Percentiles rank a stretch among this genome's conserved stretches.
phyloP scores from a whole-genome alignment of 2,888 invertebrate species.

The Incurvaria masculella region DNA sequence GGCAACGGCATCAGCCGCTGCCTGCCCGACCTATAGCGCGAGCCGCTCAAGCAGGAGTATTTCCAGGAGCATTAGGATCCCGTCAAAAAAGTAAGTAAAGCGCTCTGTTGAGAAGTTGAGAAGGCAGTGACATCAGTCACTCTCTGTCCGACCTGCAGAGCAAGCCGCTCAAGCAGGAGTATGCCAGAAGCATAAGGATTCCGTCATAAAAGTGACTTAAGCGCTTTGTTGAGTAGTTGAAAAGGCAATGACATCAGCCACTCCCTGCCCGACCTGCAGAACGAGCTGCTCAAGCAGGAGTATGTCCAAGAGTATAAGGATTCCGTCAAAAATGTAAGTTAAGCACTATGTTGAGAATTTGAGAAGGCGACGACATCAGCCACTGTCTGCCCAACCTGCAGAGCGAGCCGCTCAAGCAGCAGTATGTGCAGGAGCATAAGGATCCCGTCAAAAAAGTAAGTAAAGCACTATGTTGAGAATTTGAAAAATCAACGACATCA shows the following conservation, averaged over 20 bases:
- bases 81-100: too few species aligned
- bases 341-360: too few species aligned
- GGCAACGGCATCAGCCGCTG: too few species aligned
- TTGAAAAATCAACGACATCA: conserved; percentile 70
- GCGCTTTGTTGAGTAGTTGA: too few species aligned
- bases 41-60: conserved; percentile 64
- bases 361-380: conserved; percentile 72
- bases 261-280: conserved; percentile 71
- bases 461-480: too few species aligned
- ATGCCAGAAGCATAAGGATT: conserved; percentile 66
- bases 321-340: conserved; percentile 67
- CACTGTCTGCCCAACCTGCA: conserved; percentile 74
- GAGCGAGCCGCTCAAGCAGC: conserved; percentile 64
- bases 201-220: conserved; percentile 69
- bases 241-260: conserved; percentile 74
- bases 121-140: conserved; percentile 72
- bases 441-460: conserved; percentile 68
- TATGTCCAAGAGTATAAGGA: conserved; percentile 72
- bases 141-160: conserved; percentile 72
- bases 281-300: conserved; percentile 64
- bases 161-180: conserved; percentile 65
- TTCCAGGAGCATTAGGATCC: too few species aligned
- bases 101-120: too few species aligned
- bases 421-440: conserved; percentile 70
- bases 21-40: conserved; percentile 72